A percentile compares a stretch with the other conserved stretches of the same genome.
These are phyloP conservation scores for Hesperophylax magnus DNA, from an alignment of 1,140 invertebrate species.

Conservation along the genomic window DNA sequence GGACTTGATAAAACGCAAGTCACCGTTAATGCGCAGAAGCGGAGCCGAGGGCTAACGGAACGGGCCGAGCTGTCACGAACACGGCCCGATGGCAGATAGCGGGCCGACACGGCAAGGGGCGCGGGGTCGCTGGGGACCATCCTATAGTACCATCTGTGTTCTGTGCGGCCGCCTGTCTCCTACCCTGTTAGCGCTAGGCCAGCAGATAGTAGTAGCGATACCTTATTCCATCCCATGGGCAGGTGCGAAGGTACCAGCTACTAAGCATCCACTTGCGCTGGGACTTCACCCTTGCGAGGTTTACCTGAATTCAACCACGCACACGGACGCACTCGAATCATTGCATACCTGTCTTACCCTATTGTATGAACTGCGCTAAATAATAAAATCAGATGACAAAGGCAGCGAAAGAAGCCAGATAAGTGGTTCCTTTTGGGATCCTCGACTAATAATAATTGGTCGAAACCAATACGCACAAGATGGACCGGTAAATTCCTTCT, in stretches of 20 bases:
- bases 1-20: slow-evolving; percentile 43
- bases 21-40: slow-evolving; percentile 46
- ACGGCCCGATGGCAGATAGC: slow-evolving; percentile 3
- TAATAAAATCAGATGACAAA: no score
- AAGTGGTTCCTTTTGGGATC: no score
- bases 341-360: no score
- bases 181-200: background rate
- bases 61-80: slow-evolving; percentile 29
- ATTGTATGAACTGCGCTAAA: no score
- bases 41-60: slow-evolving; percentile 27
- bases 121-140: background rate
- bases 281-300: background rate
- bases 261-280: background rate
- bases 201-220: background rate
- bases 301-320: background rate
- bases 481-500: no score
- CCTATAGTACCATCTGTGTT: background rate
- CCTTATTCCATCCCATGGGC: no score
- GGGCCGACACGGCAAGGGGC: background rate
- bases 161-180: background rate
- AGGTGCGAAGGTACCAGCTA: background rate
- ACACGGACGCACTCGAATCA: no score
- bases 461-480: no score
- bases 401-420: no score
- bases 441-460: no score